A percentile compares a stretch with the other conserved stretches of the same genome.
Conservation (phyloP, 2,113 vertebrate genomes). For the Tauraco erythrolophus region DNA sequence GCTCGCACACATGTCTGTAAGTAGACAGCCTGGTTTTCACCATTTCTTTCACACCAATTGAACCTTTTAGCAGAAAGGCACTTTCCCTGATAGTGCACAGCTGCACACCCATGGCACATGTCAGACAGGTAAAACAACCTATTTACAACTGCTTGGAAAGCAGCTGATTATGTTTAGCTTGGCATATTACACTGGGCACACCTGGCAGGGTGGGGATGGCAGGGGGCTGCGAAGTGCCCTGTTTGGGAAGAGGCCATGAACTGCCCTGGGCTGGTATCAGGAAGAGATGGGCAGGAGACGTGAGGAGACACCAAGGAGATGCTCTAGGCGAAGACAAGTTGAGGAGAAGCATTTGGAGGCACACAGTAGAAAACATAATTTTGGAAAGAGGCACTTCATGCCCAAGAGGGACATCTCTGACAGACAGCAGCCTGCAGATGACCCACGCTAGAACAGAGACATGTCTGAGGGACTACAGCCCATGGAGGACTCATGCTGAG, state of each 20-base stretch:
- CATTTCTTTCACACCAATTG: background rate
- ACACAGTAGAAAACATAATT: background rate
- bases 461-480: background rate
- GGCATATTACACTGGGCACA: background rate
- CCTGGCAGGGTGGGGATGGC: background rate
- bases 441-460: background rate
- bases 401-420: rapidly evolving
- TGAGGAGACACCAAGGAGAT: background rate
- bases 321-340: rapidly evolving
- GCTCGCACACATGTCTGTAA: rapidly evolving
- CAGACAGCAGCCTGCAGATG: rapidly evolving
- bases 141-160: background rate
- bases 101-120: background rate
- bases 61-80: background rate
- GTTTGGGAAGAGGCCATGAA: background rate
- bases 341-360: background rate
- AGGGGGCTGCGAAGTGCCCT: rapidly evolving
- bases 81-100: background rate
- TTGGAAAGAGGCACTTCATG: background rate
- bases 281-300: background rate
- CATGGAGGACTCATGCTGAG: background rate
- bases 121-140: background rate
- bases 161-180: background rate
- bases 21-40: background rate
- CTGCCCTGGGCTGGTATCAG: rapidly evolving